These are phyloP conservation scores for Leptocoma aspasia DNA, from an alignment of 2,113 vertebrate genomes.

Conservation along the genomic window DNA sequence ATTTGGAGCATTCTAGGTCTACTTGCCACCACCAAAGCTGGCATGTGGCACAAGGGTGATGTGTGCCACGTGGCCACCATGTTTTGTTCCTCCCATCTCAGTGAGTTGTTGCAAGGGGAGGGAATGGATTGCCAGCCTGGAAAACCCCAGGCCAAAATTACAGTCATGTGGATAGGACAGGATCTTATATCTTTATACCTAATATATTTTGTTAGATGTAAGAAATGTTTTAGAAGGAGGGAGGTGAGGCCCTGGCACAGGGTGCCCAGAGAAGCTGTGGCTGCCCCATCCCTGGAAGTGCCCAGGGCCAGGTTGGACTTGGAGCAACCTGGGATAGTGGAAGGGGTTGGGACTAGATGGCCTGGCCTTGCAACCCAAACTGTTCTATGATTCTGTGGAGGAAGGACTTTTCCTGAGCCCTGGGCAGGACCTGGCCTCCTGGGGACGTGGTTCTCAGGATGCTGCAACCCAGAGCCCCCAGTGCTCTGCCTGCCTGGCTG, in stretches of 20 bases:
- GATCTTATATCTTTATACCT: neutral
- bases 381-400: neutral
- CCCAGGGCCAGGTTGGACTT: neutral
- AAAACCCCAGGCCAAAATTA: neutral
- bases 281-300: neutral
- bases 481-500: neutral
- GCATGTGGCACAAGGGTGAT: rapidly evolving
- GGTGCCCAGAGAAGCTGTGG: neutral
- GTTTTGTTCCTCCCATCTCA: neutral
- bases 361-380: neutral
- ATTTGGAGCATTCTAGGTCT: neutral
- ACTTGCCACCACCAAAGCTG: neutral
- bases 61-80: neutral
- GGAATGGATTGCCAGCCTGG: neutral
- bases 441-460: neutral
- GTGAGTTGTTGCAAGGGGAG: neutral
- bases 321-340: neutral
- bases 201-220: neutral
- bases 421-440: neutral
- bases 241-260: neutral
- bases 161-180: neutral
- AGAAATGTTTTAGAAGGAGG: neutral
- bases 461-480: neutral
- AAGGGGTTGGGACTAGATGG: neutral
- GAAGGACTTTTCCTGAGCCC: neutral